Base-by-base conservation (phyloP, 1,140 invertebrate genomes). In the Cydia fagiglandana region DNA sequence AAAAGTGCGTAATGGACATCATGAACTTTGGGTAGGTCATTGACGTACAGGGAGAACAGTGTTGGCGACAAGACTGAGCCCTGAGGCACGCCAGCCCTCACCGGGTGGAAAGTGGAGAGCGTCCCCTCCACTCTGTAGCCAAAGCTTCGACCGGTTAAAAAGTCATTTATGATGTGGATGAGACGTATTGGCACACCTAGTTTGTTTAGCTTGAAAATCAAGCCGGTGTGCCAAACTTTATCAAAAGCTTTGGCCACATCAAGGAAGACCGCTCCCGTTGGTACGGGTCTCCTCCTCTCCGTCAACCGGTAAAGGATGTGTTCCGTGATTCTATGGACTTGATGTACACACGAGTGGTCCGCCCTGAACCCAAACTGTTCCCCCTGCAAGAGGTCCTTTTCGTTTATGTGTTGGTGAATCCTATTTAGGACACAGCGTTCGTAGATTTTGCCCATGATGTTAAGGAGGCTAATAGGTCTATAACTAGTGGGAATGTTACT, bases 211-310 rank as follows among this genome's bases (percentile, higher is more conserved):
- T 80, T 80, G 70, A 64, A 73, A 15, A 80, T 53, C 7, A 80
- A 38, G 15, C 77, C 79, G 1, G 47, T 38, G 64, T 79, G 74
- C 75, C 78, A 79, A 10, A 79, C 74, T 17, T 74, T 77, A 15
- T 80, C 79, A n/a, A 80, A 80, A 0, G 77, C 77, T 38, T 80
- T 77, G 0, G 75, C 75, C 12, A 78, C 74, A 64, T 80, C 79
- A 7, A 80, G 75, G 64, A 80, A 78, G 38, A n/a, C 9, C 6
- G 28, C 28, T 13, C 30, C n/a, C n/a, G n/a, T n/a, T n/a, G n/a
- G n/a, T n/a, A n/a, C n/a, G n/a, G n/a, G n/a, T n/a, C n/a, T n/a
- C n/a, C n/a, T n/a, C n/a, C n/a, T n/a, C n/a, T n/a, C n/a, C 45
- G 5, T 34, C 17, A 75, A 12, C 20, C 53, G 6, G 5, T 41